Conservation (phyloP, 1,140 invertebrate species). For the Lepidurus apus region DNA sequence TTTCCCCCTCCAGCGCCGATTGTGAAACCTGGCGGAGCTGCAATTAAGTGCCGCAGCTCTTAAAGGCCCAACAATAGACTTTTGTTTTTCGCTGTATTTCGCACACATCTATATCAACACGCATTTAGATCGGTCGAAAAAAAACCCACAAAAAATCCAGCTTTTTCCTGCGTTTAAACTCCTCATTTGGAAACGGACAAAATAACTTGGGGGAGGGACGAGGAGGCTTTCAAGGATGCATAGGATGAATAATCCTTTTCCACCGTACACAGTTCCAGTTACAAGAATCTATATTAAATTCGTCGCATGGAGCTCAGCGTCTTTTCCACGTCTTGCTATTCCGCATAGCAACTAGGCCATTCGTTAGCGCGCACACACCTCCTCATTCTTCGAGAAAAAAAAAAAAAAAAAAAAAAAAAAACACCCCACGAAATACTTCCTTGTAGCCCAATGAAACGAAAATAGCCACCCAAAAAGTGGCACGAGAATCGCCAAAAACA, state of each 20-base stretch:
- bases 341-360: conserved; percentile 18
- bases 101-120: background rate
- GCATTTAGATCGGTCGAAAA: no score
- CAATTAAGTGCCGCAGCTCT: background rate
- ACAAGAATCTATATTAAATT: conserved; percentile 15
- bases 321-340: background rate
- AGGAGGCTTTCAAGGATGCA: background rate
- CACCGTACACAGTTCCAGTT: background rate
- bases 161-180: background rate
- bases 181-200: background rate
- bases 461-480: background rate
- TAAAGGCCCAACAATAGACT: background rate
- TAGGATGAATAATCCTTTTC: conserved; percentile 4
- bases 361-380: background rate
- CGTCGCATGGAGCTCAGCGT: conserved; percentile 10
- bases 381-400: no score
- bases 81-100: background rate
- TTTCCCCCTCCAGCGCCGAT: background rate
- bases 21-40: background rate
- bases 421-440: background rate
- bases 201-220: background rate
- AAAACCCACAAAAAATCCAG: no score
- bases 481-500: background rate
- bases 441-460: conserved; percentile 6
- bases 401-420: no score